Evolutionary conservation across 2,113 vertebrate species (phyloP).

Genomic region (Gallinago jamesoni): DNA sequence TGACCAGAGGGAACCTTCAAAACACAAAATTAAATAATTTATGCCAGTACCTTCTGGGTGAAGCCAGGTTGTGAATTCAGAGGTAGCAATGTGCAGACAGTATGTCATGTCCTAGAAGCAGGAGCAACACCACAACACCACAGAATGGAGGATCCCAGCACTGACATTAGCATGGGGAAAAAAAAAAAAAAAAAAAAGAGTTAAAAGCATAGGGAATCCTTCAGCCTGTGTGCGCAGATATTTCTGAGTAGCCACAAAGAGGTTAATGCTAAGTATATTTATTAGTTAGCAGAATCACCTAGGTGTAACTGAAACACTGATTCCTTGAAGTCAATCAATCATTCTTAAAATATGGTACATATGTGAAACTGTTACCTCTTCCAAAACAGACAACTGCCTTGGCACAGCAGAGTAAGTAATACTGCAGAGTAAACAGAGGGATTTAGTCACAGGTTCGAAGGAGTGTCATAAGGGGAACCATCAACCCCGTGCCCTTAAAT

Average conservation of each 20-base stretch:
- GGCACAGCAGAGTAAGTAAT: neutral
- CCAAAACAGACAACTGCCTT: constrained; percentile 39
- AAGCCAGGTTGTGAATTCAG: neutral
- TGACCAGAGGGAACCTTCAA: neutral
- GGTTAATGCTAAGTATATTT: neutral
- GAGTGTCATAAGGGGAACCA: neutral
- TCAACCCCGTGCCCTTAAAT: constrained; percentile 35
- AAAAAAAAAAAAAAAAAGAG: neutral
- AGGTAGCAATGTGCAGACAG: neutral
- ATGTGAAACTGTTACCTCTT: constrained; percentile 45
- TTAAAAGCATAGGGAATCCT: neutral
- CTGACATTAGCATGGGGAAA: neutral
- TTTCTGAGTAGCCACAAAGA: neutral
- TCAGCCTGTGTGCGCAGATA: neutral
- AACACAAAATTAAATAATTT: neutral
- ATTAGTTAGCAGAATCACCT: neutral
- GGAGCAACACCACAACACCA: neutral
- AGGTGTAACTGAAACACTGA: constrained; percentile 1
- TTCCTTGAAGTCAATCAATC: constrained; percentile 31
- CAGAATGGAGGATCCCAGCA: neutral
- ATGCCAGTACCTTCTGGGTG: neutral
- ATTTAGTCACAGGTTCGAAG: neutral
- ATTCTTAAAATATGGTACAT: constrained; percentile 55
- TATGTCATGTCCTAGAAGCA: neutral
- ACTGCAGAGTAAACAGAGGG: neutral